phyloP scores from a whole-genome alignment of 2,113 vertebrate genomes.

The Brachyistius frenatus region DNA sequence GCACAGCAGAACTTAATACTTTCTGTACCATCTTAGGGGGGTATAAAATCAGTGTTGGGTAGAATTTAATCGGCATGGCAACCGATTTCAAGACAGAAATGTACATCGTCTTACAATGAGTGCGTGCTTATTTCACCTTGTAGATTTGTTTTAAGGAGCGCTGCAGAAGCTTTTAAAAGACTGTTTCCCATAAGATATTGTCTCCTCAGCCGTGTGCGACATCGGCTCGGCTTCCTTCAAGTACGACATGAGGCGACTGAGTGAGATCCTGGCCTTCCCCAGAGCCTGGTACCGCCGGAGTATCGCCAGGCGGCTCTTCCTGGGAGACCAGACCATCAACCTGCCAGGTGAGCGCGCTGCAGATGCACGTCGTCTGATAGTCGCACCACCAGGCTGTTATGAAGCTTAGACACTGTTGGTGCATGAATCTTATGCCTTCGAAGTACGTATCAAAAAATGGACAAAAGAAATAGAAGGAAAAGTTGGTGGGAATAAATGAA shows the following conservation, averaged over 20 bases:
- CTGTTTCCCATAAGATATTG: not conserved
- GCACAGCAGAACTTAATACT: not conserved
- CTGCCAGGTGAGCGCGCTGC: conserved; percentile 84
- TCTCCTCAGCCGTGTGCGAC: conserved; percentile 92
- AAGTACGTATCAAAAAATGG: too few species aligned
- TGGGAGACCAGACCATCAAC: conserved; percentile 98
- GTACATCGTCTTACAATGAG: not conserved
- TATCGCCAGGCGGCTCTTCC: conserved; percentile 95
- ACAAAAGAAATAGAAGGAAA: not conserved
- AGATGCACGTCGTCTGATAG: not conserved
- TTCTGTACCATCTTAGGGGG: not conserved
- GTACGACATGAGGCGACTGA: conserved; percentile 97
- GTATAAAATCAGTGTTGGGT: not conserved
- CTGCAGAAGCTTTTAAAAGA: not conserved
- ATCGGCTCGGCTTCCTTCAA: conserved; percentile 99
- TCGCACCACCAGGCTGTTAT: not conserved
- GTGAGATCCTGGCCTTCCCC: conserved; percentile 98
- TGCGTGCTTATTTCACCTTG: not conserved
- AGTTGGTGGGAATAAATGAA: not conserved
- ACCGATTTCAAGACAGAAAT: too few species aligned
- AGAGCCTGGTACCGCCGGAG: conserved; percentile 98
- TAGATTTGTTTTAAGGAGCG: not conserved
- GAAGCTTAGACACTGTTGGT: too few species aligned
- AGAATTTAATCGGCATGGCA: not conserved
- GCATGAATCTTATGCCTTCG: too few species aligned